phyloP scores from a whole-genome alignment of 2,888 invertebrate genomes.

The Teleiodes luculella region DNA sequence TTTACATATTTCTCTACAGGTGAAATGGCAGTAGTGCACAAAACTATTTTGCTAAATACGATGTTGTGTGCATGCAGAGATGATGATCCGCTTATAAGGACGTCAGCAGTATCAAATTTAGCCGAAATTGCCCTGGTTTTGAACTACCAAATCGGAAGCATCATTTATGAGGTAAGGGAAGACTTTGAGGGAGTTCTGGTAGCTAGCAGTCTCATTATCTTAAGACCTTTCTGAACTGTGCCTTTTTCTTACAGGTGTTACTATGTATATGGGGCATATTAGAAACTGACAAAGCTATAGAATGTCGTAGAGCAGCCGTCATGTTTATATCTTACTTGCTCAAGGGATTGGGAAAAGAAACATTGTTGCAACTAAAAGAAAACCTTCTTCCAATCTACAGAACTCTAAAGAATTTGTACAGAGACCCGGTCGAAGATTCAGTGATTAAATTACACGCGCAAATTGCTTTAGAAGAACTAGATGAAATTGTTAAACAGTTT shows the following conservation, averaged over 20 bases:
- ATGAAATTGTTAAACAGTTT: slow-evolving; percentile 81
- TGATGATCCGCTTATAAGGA: slow-evolving; percentile 84
- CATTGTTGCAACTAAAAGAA: slow-evolving; percentile 81
- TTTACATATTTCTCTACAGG: slow-evolving; percentile 63
- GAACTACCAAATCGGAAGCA: slow-evolving; percentile 84
- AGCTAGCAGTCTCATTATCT: too few relatives aligned
- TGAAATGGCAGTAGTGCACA: slow-evolving; percentile 84
- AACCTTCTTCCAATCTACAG: slow-evolving; percentile 84
- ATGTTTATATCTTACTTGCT: slow-evolving; percentile 86
- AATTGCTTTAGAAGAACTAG: slow-evolving; percentile 86
- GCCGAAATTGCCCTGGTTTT: slow-evolving; percentile 88
- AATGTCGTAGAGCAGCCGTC: slow-evolving; percentile 88
- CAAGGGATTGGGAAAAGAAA: slow-evolving; percentile 85
- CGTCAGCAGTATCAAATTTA: slow-evolving; percentile 90
- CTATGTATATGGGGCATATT: slow-evolving; percentile 83
- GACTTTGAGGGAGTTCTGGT: too few relatives aligned
- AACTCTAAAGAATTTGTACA: slow-evolving; percentile 81
- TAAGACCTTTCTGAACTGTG: too few relatives aligned
- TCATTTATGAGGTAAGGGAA: slow-evolving; percentile 85
- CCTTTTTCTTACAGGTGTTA: slow-evolving; percentile 79
- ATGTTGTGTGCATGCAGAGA: slow-evolving; percentile 85
- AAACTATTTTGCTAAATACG: slow-evolving; percentile 83
- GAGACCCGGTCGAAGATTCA: slow-evolving; percentile 81
- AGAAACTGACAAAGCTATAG: slow-evolving; percentile 83
- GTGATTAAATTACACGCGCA: slow-evolving; percentile 86